Evolutionary conservation across 2,113 vertebrate genomes (phyloP).

Genomic region (Seriola rivoliana): DNA sequence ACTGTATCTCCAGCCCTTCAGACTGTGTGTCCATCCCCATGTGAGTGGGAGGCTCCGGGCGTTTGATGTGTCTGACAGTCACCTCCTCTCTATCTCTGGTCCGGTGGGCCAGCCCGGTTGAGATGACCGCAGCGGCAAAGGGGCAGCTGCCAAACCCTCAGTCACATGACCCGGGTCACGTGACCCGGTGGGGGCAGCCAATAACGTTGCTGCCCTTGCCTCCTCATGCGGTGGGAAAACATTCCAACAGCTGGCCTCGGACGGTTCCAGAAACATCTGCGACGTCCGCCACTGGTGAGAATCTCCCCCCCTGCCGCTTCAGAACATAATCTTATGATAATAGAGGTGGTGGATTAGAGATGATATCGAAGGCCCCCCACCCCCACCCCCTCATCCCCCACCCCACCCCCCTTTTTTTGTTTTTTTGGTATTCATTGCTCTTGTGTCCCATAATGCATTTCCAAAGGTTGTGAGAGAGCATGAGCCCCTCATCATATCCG

Average conservation of each 20-base stretch:
- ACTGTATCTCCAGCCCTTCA: constrained; percentile 46
- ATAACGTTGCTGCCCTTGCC: constrained; percentile 61
- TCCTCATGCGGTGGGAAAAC: constrained; percentile 82
- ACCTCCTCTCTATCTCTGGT: constrained; percentile 52
- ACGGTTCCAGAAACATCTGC: constrained; percentile 80
- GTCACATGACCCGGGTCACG: constrained; percentile 76
- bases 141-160: constrained; percentile 62
- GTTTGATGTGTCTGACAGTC: constrained; percentile 75
- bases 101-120: constrained; percentile 58
- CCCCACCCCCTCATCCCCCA: too few relatives aligned
- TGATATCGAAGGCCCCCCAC: constrained; percentile 26
- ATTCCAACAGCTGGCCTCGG: constrained; percentile 82
- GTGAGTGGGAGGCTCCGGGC: constrained; percentile 65
- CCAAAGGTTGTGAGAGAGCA: constrained; percentile 32
- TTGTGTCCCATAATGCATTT: constrained; percentile 37
- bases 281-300: constrained; percentile 77
- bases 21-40: constrained; percentile 47
- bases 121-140: constrained; percentile 59
- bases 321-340: constrained; percentile 74
- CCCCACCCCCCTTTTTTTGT: not conserved
- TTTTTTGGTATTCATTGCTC: constrained; percentile 12
- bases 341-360: constrained; percentile 54
- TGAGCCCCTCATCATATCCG: constrained; percentile 27
- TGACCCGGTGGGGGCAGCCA: constrained; percentile 73
- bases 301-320: constrained; percentile 55